Evolutionary conservation across 2,113 vertebrate genomes (phyloP).

Genomic region (Amblyopsis rosae): DNA sequence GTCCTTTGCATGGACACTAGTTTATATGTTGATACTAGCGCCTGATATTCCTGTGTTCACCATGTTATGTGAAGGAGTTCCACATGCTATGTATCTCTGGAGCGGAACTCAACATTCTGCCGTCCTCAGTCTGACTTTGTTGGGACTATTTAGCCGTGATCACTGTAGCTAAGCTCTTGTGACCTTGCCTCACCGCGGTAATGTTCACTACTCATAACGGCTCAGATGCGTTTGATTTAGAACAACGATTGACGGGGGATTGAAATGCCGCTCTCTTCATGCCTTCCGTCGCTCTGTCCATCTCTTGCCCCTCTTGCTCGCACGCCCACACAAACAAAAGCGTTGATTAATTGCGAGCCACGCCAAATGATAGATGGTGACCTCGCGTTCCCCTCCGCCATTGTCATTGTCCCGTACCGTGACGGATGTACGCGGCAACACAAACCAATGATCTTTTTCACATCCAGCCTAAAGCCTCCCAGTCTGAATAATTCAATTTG

Average conservation of each 20-base stretch:
- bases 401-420: slow-evolving; percentile 54
- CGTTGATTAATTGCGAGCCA: slow-evolving; percentile 44
- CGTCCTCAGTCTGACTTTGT: no score
- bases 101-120: no score
- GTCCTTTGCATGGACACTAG: no score
- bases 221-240: slow-evolving; percentile 28
- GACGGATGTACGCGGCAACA: slow-evolving; percentile 53
- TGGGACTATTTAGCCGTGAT: no score
- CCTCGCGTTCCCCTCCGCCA: slow-evolving; percentile 56
- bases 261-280: slow-evolving; percentile 17
- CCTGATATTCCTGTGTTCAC: no score
- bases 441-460: slow-evolving; percentile 58
- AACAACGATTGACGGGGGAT: slow-evolving; percentile 44
- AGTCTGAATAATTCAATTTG: slow-evolving; percentile 70
- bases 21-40: no score
- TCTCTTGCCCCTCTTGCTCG: not conserved
- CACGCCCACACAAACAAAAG: slow-evolving; percentile 26
- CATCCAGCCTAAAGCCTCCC: slow-evolving; percentile 48
- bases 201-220: not conserved
- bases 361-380: slow-evolving; percentile 52
- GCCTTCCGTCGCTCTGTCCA: not conserved
- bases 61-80: no score
- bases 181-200: no score
- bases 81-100: no score
- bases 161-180: no score